These are phyloP conservation scores for Deilephila porcellus DNA, from an alignment of 2,888 invertebrate species.

Conservation along the genomic window DNA sequence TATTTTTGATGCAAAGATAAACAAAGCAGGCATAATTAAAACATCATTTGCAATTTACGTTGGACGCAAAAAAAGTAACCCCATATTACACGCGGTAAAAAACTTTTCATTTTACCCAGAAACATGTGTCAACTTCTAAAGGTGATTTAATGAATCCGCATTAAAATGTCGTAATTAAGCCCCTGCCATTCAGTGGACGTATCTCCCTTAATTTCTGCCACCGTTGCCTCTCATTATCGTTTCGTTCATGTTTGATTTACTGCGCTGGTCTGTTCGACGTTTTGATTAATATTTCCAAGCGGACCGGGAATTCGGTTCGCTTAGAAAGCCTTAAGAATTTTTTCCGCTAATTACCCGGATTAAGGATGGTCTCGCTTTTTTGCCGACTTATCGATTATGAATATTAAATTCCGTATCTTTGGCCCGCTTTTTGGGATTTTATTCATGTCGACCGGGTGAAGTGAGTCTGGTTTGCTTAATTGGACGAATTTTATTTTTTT, in stretches of 20 bases:
- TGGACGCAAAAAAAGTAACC: background rate
- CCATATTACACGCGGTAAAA: background rate
- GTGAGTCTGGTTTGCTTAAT: background rate
- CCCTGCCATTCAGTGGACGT: conserved; percentile 50
- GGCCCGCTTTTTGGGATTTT: background rate
- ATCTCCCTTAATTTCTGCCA: conserved; percentile 53
- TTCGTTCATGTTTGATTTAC: conserved; percentile 51
- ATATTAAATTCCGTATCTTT: conserved; percentile 19
- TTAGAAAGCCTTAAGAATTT: conserved; percentile 25
- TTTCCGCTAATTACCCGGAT: conserved; percentile 28
- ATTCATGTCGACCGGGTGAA: background rate
- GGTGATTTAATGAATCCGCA: conserved; percentile 58
- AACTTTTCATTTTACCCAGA: conserved; percentile 30
- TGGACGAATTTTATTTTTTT: background rate
- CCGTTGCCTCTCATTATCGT: conserved; percentile 61
- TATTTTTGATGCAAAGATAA: background rate
- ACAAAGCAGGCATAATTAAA: conserved; percentile 13
- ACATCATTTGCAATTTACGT: conserved; percentile 16
- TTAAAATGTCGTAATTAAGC: conserved; percentile 62
- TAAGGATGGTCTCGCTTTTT: conserved; percentile 24
- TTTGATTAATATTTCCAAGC: conserved; percentile 55
- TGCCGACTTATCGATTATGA: conserved; percentile 23
- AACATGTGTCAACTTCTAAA: conserved; percentile 57
- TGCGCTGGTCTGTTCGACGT: conserved; percentile 49
- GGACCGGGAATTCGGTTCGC: conserved; percentile 20